Evolutionary conservation across 2,113 vertebrate species (phyloP).

Genomic region (Hydropotes inermis): DNA sequence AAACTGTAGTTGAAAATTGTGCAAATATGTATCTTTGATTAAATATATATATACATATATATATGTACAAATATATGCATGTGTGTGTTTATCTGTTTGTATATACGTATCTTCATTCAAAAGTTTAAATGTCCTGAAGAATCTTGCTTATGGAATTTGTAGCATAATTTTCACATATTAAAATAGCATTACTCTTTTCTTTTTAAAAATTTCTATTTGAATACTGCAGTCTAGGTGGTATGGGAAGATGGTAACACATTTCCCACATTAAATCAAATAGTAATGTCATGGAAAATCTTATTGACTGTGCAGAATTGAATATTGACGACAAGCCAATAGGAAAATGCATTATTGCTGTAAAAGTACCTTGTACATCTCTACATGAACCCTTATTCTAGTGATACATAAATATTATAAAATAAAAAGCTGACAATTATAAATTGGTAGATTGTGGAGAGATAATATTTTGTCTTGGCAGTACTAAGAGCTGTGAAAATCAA

Average conservation of each 20-base stretch:
- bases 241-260: neutral
- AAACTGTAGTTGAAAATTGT: neutral
- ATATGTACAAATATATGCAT: too few species aligned
- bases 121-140: neutral
- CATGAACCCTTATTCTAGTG: neutral
- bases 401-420: neutral
- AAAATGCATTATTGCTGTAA: neutral
- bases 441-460: neutral
- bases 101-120: neutral
- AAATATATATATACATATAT: neutral
- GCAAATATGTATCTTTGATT: neutral
- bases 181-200: neutral
- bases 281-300: neutral
- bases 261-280: neutral
- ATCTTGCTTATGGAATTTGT: neutral
- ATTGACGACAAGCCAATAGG: neutral
- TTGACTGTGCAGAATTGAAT: neutral
- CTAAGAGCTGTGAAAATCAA: neutral
- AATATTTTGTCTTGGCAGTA: neutral
- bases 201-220: neutral
- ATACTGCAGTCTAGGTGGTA: neutral
- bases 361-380: neutral
- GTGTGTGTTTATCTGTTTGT: neutral
- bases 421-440: neutral
- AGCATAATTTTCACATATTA: neutral